A percentile compares a stretch with the other conserved stretches of the same genome.
Evolutionary conservation across 2,797 vertebrate species (phyloP).

Genomic region (Anguilla megastoma): DNA sequence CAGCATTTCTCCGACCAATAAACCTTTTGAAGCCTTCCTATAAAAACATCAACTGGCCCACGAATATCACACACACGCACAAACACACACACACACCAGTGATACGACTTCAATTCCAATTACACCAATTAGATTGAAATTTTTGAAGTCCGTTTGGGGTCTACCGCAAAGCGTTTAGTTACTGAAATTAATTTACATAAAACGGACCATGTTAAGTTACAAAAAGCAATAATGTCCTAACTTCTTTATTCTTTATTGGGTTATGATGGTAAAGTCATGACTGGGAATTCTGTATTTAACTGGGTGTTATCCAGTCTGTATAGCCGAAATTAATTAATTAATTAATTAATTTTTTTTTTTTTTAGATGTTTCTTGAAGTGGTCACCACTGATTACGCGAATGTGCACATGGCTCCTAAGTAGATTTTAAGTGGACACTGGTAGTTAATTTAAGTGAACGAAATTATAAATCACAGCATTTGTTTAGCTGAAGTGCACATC

Average conservation of each 20-base stretch:
- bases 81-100: not conserved
- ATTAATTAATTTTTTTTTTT: no score
- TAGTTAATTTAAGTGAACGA: not conserved
- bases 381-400: not conserved
- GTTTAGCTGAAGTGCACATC: not conserved
- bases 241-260: not conserved
- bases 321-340: not conserved
- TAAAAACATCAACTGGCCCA: conserved; percentile 9
- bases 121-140: not conserved
- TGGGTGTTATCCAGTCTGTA: not conserved
- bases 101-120: not conserved
- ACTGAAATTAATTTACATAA: not conserved
- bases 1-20: not conserved
- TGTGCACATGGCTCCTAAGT: not conserved
- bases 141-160: conserved; percentile 7
- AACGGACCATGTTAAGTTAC: not conserved
- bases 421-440: not conserved
- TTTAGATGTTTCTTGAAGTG: not conserved
- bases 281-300: not conserved
- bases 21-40: not conserved
- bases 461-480: not conserved
- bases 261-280: not conserved
- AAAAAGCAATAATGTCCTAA: not conserved
- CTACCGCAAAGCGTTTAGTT: not conserved
- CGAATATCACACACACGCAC: not conserved